Evolutionary conservation across 2,113 vertebrate species (phyloP).

Genomic region (Oreotragus oreotragus): DNA sequence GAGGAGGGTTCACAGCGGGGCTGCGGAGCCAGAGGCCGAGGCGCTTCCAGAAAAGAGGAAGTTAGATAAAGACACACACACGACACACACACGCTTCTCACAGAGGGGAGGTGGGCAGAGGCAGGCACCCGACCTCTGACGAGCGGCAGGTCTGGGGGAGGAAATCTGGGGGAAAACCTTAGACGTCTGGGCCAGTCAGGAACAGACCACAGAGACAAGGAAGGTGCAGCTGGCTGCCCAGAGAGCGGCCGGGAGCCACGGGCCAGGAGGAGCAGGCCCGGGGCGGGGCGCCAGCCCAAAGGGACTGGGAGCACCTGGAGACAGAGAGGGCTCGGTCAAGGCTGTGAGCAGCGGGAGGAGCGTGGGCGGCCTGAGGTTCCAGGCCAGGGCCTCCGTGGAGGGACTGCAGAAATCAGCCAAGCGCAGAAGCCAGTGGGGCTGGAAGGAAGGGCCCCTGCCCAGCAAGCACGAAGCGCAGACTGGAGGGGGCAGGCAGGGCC

Average conservation of each 20-base stretch:
- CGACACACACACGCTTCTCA: too few species aligned
- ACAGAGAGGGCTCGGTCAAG: background rate
- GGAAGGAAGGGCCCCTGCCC: background rate
- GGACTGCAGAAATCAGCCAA: background rate
- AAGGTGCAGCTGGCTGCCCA: accelerated
- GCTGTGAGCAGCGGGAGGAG: background rate
- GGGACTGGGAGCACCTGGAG: background rate
- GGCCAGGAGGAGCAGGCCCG: accelerated
- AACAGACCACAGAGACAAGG: background rate
- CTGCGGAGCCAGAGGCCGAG: background rate
- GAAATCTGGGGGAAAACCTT: background rate
- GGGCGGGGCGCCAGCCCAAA: accelerated
- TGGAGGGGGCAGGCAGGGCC: background rate
- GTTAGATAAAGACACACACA: background rate
- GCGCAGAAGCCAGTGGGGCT: background rate
- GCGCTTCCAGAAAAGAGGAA: background rate
- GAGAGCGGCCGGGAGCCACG: accelerated
- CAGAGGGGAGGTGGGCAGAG: accelerated
- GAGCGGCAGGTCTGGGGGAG: accelerated
- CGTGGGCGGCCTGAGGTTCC: background rate
- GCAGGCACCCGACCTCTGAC: too few species aligned
- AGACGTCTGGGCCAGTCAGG: background rate
- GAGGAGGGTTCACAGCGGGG: background rate
- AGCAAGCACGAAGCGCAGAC: background rate
- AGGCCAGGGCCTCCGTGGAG: too few species aligned